Percentiles rank a stretch among this genome's conserved stretches.
Evolutionary conservation across 2,797 vertebrate species (phyloP).

Genomic region (Hirundo rustica): DNA sequence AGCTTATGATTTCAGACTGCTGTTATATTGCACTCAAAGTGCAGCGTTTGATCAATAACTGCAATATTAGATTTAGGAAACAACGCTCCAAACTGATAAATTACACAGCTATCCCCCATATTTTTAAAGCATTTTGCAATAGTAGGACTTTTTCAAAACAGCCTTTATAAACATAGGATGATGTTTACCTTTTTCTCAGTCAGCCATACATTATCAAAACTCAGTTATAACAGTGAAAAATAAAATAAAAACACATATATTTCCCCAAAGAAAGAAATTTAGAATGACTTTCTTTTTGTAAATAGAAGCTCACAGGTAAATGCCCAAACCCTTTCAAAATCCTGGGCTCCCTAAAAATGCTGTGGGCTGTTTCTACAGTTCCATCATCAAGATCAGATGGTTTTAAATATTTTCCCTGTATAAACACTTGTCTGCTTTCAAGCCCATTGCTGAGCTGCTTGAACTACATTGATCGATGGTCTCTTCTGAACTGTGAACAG

Average conservation of each 20-base stretch:
- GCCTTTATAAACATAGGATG: not conserved
- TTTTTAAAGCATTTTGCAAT: slow-evolving; percentile 20
- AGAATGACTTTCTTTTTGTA: not conserved
- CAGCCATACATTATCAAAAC: not conserved
- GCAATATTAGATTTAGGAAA: not conserved
- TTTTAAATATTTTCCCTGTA: not conserved
- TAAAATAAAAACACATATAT: not conserved
- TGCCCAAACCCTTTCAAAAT: not conserved
- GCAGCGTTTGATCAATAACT: not conserved
- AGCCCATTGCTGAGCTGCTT: not conserved
- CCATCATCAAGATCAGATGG: not conserved
- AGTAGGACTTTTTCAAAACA: not conserved
- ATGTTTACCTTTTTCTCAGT: not conserved
- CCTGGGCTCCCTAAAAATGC: not conserved
- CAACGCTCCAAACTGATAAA: not conserved
- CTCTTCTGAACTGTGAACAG: not conserved
- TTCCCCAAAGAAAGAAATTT: not conserved
- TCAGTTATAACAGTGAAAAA: not conserved
- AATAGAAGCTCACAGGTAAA: not conserved
- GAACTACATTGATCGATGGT: not conserved
- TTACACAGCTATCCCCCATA: not conserved
- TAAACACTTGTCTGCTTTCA: not conserved
- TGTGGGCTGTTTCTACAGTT: not conserved
- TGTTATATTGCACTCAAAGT: not conserved
- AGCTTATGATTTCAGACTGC: not conserved